Base-by-base conservation (phyloP, 2,113 vertebrate species). In the Kryptolebias marmoratus region DNA sequence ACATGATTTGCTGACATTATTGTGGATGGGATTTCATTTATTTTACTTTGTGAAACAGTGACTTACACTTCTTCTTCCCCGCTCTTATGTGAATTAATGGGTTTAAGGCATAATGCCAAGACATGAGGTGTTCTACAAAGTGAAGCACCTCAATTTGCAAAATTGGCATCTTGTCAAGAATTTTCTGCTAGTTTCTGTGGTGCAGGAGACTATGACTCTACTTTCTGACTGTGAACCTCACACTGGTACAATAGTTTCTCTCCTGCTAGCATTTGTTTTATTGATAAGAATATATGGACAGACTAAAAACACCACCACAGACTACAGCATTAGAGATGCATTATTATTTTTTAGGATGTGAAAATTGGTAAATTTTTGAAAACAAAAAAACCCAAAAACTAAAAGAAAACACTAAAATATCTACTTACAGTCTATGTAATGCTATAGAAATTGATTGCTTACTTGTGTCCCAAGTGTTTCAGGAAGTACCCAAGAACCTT, bases 401-500 rank as follows among this genome's bases (percentile, higher is more conserved):
- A 22, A 22, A 39, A 11, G 62, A 50, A 56, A 79, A 18, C 30
- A 77, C 0, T 53, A 42, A 48, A 48, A 12, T 47, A 30, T 64
- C 36, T 63, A 64, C 52, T 71, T 58, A 58, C 4, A 49, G 16
- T 52, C 36, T 42, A 50, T 13, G 31, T 60, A 72, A 5, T 55
- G 27, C 3, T 55, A 32, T 15, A 61, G 14, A 14, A 77, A 30
- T 2, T 5, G 7, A 14, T 64, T 66, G 96, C 97, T 96, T 94
- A 99, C 97, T 99, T 98, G 93, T 99, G 97, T 75, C 97, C 97
- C 86, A 99, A 90, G 87, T 98, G 96, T 88, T 99, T 98, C 77
- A 98, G 95, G 92, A 99, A 99, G 91, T 98, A 98, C 61, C 96
- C 97, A 62, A 99, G 93, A 59, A 97, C 96, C 90, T 99, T 99